Evolutionary conservation across 2,797 vertebrate species (phyloP), one percentile per base, ranked within the genome.

Genomic region (Periparus ater): DNA sequence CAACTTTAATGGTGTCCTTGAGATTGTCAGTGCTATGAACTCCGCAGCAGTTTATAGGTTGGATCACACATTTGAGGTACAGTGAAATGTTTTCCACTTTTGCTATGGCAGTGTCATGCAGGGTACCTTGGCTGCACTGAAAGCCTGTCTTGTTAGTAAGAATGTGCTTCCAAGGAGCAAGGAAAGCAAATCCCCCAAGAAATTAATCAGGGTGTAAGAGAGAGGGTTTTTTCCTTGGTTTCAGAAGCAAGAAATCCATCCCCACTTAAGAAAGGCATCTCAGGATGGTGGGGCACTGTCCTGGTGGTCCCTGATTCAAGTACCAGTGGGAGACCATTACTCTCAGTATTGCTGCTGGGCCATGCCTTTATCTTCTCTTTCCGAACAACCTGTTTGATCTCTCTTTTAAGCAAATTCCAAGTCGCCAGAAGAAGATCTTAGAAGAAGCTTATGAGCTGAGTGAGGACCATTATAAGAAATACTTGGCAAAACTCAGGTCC

Each of bases 401-500:
- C 82, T 91, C 54, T 95, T 73, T 88, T 23, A 77, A 99, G 99
- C 99, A 99, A 99, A 99, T 99, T 96, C 98, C 99, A 32, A 99
- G 99, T 98, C 98, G 99, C 20, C 99, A 99, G 96, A 98, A 98
- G 93, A 99, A 98, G 96, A 99, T 99, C 95, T 98, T 99, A 94
- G 99, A 99, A 97, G 99, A 99, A 96, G 99, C 99, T 93, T 99
- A 99, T 68, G 99, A 99, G 96, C 97, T 99, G 96, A 99, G 99
- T 89, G 99, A 99, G 97, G 99, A 99, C 97, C 99, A 99, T 96
- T 99, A 99, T 98, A 99, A 99, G 97, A 99, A 99, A 96, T 99
- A 99, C 94, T 97, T 99, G 93, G 99, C 99, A 94, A 99, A 99
- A 97, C 99, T 99, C 96, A 98, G 99, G 97, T 99, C 99, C 95